Evolutionary conservation across 2,888 invertebrate genomes (phyloP).

Genomic region (Stomorhina lunata): DNA sequence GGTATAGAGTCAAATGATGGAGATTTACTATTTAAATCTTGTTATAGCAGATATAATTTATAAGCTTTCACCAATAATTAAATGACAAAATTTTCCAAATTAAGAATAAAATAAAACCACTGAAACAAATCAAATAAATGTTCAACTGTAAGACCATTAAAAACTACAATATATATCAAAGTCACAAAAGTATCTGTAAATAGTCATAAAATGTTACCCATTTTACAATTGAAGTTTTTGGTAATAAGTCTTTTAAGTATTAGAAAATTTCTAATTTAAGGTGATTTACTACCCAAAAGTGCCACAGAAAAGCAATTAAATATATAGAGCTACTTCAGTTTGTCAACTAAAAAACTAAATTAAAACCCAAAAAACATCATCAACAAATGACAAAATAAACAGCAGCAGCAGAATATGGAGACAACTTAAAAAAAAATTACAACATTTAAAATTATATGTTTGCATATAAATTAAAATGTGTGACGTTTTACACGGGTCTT

Average conservation of each 20-base stretch:
- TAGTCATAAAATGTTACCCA: not conserved
- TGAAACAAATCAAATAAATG: too few species aligned
- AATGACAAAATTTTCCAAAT: too few species aligned
- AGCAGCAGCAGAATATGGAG: not conserved
- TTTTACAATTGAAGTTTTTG: constrained; percentile 3
- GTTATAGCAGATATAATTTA: too few species aligned
- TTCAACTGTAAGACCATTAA: too few species aligned
- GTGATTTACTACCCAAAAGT: not conserved
- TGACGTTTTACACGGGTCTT: constrained; percentile 49
- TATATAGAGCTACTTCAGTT: not conserved
- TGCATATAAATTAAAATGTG: constrained; percentile 51
- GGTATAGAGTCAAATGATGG: too few species aligned
- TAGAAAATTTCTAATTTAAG: constrained; percentile 14
- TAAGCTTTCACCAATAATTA: too few species aligned
- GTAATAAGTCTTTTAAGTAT: not conserved
- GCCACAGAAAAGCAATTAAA: not conserved
- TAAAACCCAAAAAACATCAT: not conserved
- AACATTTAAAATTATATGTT: constrained; percentile 49
- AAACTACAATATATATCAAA: too few species aligned
- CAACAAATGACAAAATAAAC: constrained; percentile 1
- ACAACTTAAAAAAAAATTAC: not conserved
- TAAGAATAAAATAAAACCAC: too few species aligned
- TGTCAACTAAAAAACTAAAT: not conserved
- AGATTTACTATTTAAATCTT: too few species aligned
- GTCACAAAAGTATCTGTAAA: not conserved